Base-by-base conservation (phyloP, 2,888 invertebrate genomes). In the Endotricha flammealis region DNA sequence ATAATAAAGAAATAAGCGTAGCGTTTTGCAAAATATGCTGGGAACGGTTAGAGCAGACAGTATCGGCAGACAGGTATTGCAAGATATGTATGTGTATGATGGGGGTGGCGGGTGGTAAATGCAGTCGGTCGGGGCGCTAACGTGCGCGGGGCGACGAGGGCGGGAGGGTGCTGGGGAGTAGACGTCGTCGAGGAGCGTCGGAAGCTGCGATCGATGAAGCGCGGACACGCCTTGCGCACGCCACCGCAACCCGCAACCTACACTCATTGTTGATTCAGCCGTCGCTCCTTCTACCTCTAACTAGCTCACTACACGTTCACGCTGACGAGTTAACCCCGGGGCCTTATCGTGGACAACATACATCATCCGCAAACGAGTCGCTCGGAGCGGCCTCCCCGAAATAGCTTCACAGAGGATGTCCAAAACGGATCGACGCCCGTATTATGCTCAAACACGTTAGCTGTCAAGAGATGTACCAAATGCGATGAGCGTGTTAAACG, bases 131-230 rank as follows among this genome's bases (percentile, higher is more conserved):
- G 83, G 79, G 81, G 85, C 69, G 85, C 79, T 85, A 85, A 85
- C 85, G 78, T 58, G 75, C 44, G 72, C 73, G 78, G 78, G 76
- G 64, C 27, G 42, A 43, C 36, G 43, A 40, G 42, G 49, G 46
- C 36, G 49, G 46, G 42, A 44, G 52, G 59, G 53, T 56, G 54
- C 56, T 58, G 58, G 70, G 66, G 63, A 66, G 69, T 69, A 75
- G 82, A 79, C 80, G 85, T 80, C 85, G 83, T 80, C 81, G 85
- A 82, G 81, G 61, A 83, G 71, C 76, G 75, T 72, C 73, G 82
- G 85, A 85, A 72, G 81, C 82, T 85, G 81, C 83, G 85, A 85
- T 86, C 85, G 85, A 86, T 85, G 85, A 71, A 82, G 83, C 83
- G 85, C 80, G 80, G 82, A 82, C 85, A 82, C 85, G 83, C 85